Evolutionary conservation across 1,140 invertebrate species (phyloP), one percentile per base, ranked within the genome.

Genomic region (Trichoplusia ni): DNA sequence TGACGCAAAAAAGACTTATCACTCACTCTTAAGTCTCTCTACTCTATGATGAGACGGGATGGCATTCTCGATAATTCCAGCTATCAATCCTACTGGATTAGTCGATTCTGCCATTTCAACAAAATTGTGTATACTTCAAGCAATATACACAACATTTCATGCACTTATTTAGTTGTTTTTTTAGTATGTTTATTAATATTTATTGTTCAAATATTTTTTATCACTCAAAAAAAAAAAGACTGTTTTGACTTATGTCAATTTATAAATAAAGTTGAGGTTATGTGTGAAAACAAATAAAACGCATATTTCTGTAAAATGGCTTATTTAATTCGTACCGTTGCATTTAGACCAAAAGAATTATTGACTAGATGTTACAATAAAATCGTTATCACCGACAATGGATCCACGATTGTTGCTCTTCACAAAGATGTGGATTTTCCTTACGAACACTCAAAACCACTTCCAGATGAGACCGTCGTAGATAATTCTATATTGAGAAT

Each of bases 341-440:
- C 31, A 23, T 74, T 69, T 19, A 66, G 31, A 29, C 72, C 65
- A 18, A 29, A 16, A 44, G 21, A 46, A 6, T 13, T 64, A 14
- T n/a, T 69, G 1, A 11, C 13, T 5, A 82, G 86, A 73, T 65
- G 60, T 25, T 90, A 79, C 38, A 84, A 81, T 51, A 92, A 92
- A 73, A 92, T 96, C 19, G 93, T 94, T 8, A 89, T 94, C 64
- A 94, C 93, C 8, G 92, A 95, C 70, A 94, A 96, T 89, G 93
- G 94, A n/a, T 93, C 92, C 37, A 96, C 94, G 47, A 93, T 96
- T 64, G 93, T 97, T 33, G 97, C 95, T 66, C 97, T 97, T 94
- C 97, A 99, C 90, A 96, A 95, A 29, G 94, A 96, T 71, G 80
- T 92, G 78, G 84, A 92, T 35, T 95, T 96, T 91, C 97, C 97